Conservation (phyloP, 2,113 vertebrate genomes). For the Syngnathus scovelli region DNA sequence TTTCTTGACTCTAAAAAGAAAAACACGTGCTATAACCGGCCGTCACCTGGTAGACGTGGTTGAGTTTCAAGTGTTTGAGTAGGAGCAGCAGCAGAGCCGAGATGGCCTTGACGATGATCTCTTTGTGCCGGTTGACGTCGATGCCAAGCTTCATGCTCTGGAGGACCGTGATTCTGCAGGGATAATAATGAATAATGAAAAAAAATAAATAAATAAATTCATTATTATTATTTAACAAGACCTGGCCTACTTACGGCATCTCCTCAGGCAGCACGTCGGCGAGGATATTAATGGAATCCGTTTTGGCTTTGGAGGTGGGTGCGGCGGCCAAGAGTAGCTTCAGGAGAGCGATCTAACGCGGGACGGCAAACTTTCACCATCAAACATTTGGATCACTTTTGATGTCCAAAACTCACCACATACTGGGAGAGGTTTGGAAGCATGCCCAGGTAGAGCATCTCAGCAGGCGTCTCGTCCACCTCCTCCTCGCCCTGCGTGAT, state of each 20-base stretch:
- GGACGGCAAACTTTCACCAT: not conserved
- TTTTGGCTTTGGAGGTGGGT: constrained; percentile 97
- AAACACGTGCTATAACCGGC: not conserved
- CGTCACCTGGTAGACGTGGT: constrained; percentile 91
- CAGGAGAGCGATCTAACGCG: constrained; percentile 84
- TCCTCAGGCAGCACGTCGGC: constrained; percentile 93
- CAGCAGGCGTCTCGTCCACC: constrained; percentile 82
- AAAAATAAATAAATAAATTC: no score
- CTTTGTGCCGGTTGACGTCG: constrained; percentile 95
- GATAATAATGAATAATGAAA: constrained; percentile 16
- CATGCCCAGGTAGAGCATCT: constrained; percentile 88
- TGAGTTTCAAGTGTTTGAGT: constrained; percentile 94
- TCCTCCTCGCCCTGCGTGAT: constrained; percentile 84
- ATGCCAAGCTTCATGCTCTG: constrained; percentile 98
- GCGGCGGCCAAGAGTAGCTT: constrained; percentile 94
- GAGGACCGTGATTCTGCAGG: constrained; percentile 84
- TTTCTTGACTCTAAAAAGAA: not conserved
- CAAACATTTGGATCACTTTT: not conserved
- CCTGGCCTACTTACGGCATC: constrained; percentile 84
- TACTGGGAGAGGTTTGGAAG: constrained; percentile 90
- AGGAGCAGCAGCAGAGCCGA: constrained; percentile 85
- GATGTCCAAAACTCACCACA: constrained; percentile 77
- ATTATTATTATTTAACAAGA: no score
- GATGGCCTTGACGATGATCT: constrained; percentile 95
- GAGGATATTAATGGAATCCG: constrained; percentile 95